Evolutionary conservation across 2,888 invertebrate species (phyloP), one percentile per base, ranked within the genome.

Genomic region (Stomorhina lunata): DNA sequence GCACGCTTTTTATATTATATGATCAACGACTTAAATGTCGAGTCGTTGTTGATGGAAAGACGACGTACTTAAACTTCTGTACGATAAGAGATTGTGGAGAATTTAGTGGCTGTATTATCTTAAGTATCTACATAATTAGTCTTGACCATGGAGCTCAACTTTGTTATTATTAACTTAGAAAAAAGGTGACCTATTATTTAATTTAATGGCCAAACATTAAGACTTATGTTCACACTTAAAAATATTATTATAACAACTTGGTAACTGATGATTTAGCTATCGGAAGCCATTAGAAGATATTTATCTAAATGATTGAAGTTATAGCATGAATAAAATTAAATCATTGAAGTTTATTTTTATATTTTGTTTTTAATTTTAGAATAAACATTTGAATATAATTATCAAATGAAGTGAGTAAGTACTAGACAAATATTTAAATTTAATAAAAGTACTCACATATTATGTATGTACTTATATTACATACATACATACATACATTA

Each of bases 101-200:
- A 20, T n/a, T 53, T 34, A 57, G 10, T 37, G 27, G 22, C 57
- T 12, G 57, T 32, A 10, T 72, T 22, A 25, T 59, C 25, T 32
- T 40, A 3, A 50, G n/a, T 27, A 27, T 73, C 17, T 50, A 27
- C 61, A 53, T 40, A 63, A 73, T 53, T 32, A 55, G 57, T 37
- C 5, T 65, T n/a, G 45, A 3, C 43, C 32, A n/a, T 65, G 55
- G 45, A 75, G 43, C 65, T 55, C 55, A 12, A n/a, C n/a, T n/a
- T n/a, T n/a, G n/a, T n/a, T n/a, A 55, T 15, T 45, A 32, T 45
- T 45, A 20, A 53, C n/a, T 63, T 43, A 55, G 40, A 43, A 43
- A n/a, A 10, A 59, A 73, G 53, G 40, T 73, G 53, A 55, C 40
- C 63, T 12, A 43, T 22, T 43, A 32, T 17, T 17, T n/a, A 7